These are phyloP conservation scores for Apis dorsata DNA, from an alignment of 1,140 invertebrate genomes.

Conservation along the genomic window DNA sequence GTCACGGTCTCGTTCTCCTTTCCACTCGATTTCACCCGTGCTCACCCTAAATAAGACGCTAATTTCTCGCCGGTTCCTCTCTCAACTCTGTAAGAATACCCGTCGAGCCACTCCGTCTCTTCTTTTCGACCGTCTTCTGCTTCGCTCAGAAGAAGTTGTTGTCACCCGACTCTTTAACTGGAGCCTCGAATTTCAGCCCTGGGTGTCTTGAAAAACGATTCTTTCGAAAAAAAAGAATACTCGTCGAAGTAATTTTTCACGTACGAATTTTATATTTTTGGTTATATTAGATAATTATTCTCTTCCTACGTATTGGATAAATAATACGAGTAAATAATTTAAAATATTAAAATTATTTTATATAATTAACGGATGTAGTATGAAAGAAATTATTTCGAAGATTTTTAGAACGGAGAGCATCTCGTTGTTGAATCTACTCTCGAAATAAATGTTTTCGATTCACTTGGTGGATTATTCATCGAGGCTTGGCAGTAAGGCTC, in stretches of 20 bases:
- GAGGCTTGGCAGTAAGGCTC: background rate
- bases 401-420: too few relatives aligned
- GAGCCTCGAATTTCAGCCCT: background rate
- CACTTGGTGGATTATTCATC: background rate
- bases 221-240: background rate
- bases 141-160: background rate
- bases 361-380: too few relatives aligned
- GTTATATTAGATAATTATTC: too few relatives aligned
- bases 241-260: too few relatives aligned
- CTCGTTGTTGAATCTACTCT: too few relatives aligned
- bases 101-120: too few relatives aligned
- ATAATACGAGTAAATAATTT: too few relatives aligned
- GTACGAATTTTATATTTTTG: too few relatives aligned
- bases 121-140: background rate
- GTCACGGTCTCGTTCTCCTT: background rate
- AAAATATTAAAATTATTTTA: too few relatives aligned
- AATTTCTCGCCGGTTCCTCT: background rate
- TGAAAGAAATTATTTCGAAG: too few relatives aligned
- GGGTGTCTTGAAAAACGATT: background rate
- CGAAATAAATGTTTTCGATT: background rate
- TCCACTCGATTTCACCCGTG: background rate
- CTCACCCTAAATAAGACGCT: background rate
- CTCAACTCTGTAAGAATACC: background rate
- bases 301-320: too few relatives aligned
- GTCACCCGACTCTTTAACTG: background rate